Evolutionary conservation across 2,113 vertebrate species (phyloP).

Genomic region (Heteronetta atricapilla): DNA sequence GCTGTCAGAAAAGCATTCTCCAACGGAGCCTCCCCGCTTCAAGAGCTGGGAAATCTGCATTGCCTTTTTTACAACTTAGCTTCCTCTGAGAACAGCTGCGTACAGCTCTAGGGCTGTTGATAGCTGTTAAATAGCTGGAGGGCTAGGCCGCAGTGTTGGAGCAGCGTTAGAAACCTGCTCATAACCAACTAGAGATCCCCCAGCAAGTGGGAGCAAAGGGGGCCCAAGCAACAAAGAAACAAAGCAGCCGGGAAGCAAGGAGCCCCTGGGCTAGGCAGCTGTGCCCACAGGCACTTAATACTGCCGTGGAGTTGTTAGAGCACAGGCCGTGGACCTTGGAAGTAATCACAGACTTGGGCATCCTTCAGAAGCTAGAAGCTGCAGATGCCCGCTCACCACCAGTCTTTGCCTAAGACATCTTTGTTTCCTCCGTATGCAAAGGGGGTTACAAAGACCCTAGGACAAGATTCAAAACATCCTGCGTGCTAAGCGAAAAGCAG

Average conservation of each 20-base stretch:
- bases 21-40: neutral
- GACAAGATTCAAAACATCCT: neutral
- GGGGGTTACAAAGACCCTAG: neutral
- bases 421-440: neutral
- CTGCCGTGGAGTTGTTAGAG: neutral
- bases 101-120: slow-evolving; percentile 7
- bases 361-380: neutral
- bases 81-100: neutral
- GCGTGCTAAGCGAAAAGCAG: neutral
- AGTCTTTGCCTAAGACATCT: neutral
- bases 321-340: neutral
- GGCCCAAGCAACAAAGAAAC: neutral
- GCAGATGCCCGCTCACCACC: neutral
- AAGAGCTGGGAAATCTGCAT: neutral
- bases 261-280: neutral
- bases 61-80: slow-evolving; percentile 26
- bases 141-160: neutral
- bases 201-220: neutral
- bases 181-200: neutral
- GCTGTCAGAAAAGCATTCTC: slow-evolving; percentile 10
- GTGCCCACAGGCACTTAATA: neutral
- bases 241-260: neutral
- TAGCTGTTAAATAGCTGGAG: neutral
- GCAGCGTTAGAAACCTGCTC: neutral
- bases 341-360: neutral